These are phyloP conservation scores for Drosophila navojoa DNA, from an alignment of 1,140 invertebrate genomes.

Conservation along the genomic window DNA sequence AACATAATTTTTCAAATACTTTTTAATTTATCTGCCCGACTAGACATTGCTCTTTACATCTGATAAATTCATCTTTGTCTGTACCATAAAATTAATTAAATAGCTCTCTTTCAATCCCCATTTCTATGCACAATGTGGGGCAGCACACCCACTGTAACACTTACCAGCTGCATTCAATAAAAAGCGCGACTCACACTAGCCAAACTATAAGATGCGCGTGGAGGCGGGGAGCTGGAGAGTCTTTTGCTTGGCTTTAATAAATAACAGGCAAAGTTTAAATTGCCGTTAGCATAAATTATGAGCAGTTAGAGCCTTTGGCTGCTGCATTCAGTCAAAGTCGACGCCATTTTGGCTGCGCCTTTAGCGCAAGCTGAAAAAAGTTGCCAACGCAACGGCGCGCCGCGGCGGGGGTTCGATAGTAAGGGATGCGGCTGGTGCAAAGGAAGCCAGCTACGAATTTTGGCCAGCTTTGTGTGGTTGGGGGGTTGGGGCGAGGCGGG, in stretches of 20 bases:
- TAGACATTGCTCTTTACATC: too few relatives aligned
- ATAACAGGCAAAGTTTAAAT: conserved; percentile 79
- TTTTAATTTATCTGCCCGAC: too few relatives aligned
- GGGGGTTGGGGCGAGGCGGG: too few relatives aligned
- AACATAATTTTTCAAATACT: too few relatives aligned
- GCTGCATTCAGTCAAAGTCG: conserved; percentile 63
- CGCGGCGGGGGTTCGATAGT: background rate
- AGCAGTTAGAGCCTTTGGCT: conserved; percentile 65
- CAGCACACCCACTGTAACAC: conserved; percentile 19
- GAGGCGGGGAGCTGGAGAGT: background rate
- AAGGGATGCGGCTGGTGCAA: background rate
- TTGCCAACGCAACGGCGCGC: conserved; percentile 8
- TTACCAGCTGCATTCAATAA: conserved; percentile 30
- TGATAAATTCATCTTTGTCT: too few relatives aligned
- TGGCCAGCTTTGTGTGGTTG: conserved; percentile 11
- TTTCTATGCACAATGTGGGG: background rate
- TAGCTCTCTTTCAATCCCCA: too few relatives aligned
- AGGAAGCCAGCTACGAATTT: conserved; percentile 26
- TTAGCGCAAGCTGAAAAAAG: background rate
- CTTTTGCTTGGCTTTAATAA: conserved; percentile 67
- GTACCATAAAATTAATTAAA: too few relatives aligned
- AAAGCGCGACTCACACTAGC: conserved; percentile 51
- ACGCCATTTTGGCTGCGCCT: conserved; percentile 53
- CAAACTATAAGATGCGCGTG: background rate
- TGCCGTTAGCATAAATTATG: conserved; percentile 81